Conservation (phyloP, 2,113 vertebrate genomes). For the Malurus melanocephalus region DNA sequence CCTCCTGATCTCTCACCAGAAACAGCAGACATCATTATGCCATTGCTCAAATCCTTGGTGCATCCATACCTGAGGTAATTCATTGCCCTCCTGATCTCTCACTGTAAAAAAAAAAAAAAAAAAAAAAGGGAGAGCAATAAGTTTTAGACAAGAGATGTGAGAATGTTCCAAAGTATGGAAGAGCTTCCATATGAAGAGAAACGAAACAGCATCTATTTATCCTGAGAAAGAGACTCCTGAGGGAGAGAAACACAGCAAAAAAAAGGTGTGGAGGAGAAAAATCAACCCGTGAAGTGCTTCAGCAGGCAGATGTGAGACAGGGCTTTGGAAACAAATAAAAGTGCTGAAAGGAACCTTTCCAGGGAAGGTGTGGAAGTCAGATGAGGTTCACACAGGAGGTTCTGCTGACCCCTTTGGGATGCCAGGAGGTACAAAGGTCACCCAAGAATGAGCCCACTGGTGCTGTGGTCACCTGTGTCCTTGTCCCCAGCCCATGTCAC, state of each 20-base stretch:
- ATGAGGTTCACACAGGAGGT: neutral
- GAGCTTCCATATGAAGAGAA: neutral
- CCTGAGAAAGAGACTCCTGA: neutral
- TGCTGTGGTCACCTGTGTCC: accelerated
- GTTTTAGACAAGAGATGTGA: neutral
- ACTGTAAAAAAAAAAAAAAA: constrained; percentile 3
- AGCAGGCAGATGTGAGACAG: neutral
- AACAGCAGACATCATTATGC: neutral
- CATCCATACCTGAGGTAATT: neutral
- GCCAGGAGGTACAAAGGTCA: accelerated
- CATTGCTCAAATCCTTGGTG: neutral
- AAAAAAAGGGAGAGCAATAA: neutral
- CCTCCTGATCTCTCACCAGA: neutral
- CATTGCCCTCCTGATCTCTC: neutral
- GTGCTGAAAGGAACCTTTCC: neutral
- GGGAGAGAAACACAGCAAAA: neutral
- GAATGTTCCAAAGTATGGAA: neutral
- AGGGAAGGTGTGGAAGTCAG: neutral
- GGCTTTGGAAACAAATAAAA: neutral
- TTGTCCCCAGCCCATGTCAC: neutral
- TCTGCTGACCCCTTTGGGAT: accelerated
- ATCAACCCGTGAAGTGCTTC: neutral
- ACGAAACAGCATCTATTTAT: neutral
- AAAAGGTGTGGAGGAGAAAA: neutral
- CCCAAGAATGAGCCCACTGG: accelerated